Evolutionary conservation across 2,888 invertebrate species (phyloP).

Genomic region (Andricus quercusramuli): DNA sequence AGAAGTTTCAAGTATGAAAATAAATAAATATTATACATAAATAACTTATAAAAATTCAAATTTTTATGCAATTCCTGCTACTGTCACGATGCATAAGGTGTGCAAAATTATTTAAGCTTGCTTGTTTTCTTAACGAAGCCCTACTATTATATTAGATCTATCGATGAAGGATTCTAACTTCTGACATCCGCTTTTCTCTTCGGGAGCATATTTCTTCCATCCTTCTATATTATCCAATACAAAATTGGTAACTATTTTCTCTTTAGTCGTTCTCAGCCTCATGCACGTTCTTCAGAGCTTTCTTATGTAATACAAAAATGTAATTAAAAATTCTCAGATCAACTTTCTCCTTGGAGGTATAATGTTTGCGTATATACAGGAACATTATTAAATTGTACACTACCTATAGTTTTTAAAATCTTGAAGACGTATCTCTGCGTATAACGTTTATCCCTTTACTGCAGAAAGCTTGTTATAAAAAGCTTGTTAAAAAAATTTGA

Average conservation of each 20-base stretch:
- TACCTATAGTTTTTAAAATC: not conserved
- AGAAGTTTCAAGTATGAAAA: too few relatives aligned
- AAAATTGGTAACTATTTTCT: not conserved
- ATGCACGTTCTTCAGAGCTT: slow-evolving; percentile 2
- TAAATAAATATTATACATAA: too few relatives aligned
- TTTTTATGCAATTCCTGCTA: not conserved
- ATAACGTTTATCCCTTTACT: not conserved
- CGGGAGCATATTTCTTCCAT: slow-evolving; percentile 30
- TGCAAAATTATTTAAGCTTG: slow-evolving; percentile 34
- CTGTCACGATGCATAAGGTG: slow-evolving; percentile 42
- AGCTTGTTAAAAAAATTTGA: not conserved
- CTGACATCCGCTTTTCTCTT: slow-evolving; percentile 28
- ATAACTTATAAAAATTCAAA: not conserved
- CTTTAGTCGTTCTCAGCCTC: not conserved
- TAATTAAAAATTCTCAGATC: not conserved
- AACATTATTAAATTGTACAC: not conserved
- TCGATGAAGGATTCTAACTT: not conserved
- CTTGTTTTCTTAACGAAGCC: slow-evolving; percentile 26
- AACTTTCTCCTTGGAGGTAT: not conserved
- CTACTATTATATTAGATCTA: slow-evolving; percentile 16
- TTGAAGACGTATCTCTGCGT: not conserved
- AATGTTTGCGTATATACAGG: not conserved
- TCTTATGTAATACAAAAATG: not conserved
- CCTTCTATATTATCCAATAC: not conserved
- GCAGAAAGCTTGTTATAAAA: not conserved